Conservation (phyloP, 2,888 invertebrate genomes). For the Synanthedon formicaeformis region DNA sequence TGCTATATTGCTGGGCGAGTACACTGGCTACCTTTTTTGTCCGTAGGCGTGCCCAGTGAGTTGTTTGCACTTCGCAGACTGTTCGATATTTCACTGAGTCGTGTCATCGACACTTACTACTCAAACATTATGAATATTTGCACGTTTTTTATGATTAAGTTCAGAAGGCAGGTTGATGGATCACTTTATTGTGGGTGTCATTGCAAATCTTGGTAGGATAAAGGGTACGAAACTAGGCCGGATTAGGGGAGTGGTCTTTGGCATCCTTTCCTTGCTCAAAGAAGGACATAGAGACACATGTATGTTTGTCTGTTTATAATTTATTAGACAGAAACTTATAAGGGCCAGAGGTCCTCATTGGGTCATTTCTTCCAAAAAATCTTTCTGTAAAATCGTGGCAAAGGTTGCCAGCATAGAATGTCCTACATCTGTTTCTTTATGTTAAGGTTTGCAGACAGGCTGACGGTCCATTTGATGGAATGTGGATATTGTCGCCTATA, state of each 20-base stretch:
- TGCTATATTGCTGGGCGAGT: slow-evolving; percentile 49
- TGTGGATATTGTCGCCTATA: too few relatives aligned
- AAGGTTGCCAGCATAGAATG: too few relatives aligned
- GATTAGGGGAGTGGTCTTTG: not conserved
- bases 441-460: too few relatives aligned
- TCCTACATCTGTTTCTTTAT: too few relatives aligned
- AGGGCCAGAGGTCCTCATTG: too few relatives aligned
- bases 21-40: slow-evolving; percentile 44
- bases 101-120: slow-evolving; percentile 41
- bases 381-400: not conserved
- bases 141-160: too few relatives aligned
- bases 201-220: too few relatives aligned
- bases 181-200: too few relatives aligned
- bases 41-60: slow-evolving; percentile 65
- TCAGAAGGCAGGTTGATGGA: too few relatives aligned
- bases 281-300: not conserved
- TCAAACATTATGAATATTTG: slow-evolving; percentile 14
- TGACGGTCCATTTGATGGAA: too few relatives aligned
- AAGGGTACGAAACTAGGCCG: not conserved
- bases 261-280: too few relatives aligned
- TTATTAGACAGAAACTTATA: not conserved
- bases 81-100: slow-evolving; percentile 58
- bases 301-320: not conserved
- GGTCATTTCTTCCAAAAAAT: not conserved
- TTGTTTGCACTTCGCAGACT: slow-evolving; percentile 65